phyloP scores from a whole-genome alignment of 1,140 invertebrate species.

The Zaprionus taronus region DNA sequence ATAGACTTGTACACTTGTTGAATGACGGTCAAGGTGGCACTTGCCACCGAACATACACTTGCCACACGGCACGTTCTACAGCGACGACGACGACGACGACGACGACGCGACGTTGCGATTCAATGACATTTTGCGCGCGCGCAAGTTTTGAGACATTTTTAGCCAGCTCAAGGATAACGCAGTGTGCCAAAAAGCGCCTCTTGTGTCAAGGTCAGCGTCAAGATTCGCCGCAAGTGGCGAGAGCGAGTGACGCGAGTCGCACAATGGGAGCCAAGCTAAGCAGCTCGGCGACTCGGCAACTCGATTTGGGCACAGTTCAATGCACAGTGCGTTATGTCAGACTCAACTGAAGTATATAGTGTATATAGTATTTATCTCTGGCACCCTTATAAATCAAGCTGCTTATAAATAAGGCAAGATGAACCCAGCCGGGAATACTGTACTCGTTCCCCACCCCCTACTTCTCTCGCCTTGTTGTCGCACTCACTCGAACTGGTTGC shows the following conservation, averaged over 20 bases:
- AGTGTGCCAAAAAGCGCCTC: slow-evolving; percentile 62
- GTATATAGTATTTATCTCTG: slow-evolving; percentile 4
- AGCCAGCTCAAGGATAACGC: slow-evolving; percentile 65
- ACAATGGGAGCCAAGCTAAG: not conserved
- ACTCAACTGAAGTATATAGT: slow-evolving; percentile 3
- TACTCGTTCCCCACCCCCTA: not conserved
- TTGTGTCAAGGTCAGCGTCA: slow-evolving; percentile 67
- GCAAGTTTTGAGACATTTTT: slow-evolving; percentile 66
- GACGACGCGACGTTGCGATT: slow-evolving; percentile 20
- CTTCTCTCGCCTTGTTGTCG: too few relatives aligned
- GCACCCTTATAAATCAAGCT: slow-evolving; percentile 30
- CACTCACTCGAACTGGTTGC: slow-evolving; percentile 30
- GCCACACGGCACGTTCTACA: slow-evolving; percentile 66
- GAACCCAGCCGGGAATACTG: not conserved
- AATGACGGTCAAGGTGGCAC: slow-evolving; percentile 73
- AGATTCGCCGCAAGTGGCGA: slow-evolving; percentile 55
- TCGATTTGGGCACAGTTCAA: slow-evolving; percentile 49
- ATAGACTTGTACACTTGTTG: slow-evolving; percentile 41
- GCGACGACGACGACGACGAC: slow-evolving; percentile 9
- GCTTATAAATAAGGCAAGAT: slow-evolving; percentile 31
- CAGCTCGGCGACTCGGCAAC: too few relatives aligned
- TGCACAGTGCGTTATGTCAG: slow-evolving; percentile 53
- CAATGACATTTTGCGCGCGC: slow-evolving; percentile 51
- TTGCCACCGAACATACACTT: slow-evolving; percentile 35
- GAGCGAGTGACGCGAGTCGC: slow-evolving; percentile 8